A percentile compares a stretch with the other conserved stretches of the same genome.
Conservation (phyloP, 2,113 vertebrate species). For the Drymodes brunneopygia region DNA sequence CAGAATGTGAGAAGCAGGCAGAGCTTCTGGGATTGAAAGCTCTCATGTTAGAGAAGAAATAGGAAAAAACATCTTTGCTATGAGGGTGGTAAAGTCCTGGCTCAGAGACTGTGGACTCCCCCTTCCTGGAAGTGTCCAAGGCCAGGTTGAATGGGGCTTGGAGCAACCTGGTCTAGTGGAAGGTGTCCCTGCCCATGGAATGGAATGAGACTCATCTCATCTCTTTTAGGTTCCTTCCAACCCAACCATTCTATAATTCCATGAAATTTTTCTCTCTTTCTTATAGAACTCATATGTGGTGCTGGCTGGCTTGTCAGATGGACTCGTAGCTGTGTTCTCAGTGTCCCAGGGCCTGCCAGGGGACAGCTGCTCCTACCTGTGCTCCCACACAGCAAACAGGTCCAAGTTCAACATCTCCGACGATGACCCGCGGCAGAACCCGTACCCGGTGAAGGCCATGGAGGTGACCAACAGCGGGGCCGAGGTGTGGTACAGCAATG, state of each 20-base stretch:
- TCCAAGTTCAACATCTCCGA: slow-evolving; percentile 81
- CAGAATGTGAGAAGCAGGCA: neutral
- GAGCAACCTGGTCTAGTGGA: neutral
- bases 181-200: neutral
- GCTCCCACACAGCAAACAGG: slow-evolving; percentile 90
- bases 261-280: neutral
- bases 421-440: slow-evolving; percentile 84
- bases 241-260: neutral
- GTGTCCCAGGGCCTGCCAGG: slow-evolving; percentile 78
- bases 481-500: slow-evolving; percentile 94
- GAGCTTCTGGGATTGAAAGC: neutral
- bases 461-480: slow-evolving; percentile 78
- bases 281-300: slow-evolving; percentile 80
- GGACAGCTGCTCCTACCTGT: slow-evolving; percentile 85
- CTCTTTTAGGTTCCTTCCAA: neutral
- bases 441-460: slow-evolving; percentile 84
- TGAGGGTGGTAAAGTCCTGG: neutral
- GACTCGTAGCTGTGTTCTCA: slow-evolving; percentile 82
- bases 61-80: neutral
- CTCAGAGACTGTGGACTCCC: neutral
- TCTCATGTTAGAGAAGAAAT: neutral
- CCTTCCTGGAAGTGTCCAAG: neutral
- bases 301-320: slow-evolving; percentile 89
- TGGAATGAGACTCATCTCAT: neutral
- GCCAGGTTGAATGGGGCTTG: neutral